Evolutionary conservation across 2,888 invertebrate species (phyloP), one percentile per base, ranked within the genome.

Genomic region (Aporophyla lueneburgensis): DNA sequence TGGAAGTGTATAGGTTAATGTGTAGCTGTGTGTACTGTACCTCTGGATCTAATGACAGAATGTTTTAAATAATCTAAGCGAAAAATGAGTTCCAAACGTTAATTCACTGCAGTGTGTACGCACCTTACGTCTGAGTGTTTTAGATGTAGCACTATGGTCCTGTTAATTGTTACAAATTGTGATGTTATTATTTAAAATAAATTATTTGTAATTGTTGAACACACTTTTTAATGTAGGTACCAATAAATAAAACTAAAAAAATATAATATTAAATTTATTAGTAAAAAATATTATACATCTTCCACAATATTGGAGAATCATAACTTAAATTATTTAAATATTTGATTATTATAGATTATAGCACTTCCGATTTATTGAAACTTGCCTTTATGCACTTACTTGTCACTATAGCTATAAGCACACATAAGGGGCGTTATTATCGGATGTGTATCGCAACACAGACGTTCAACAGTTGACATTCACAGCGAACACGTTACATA

Each of bases 281-380:
- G 96, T 96, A 96, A 96, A 96, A 96, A 96, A 96, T 96, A 96
- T 96, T 95, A 96, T 96, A 96, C 96, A 96, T 96, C 96, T 96
- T 96, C 96, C 96, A 96, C 96, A 96, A 96, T 96, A 96, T 96
- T 95, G 96, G 96, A 96, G 96, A 96, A 96, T 96, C 93, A 95
- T 96, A 96, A 96, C 96, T 96, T 96, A 96, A 92, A 96, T 94
- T 95, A 96, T 95, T 96, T 95, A 95, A 96, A 96, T 96, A 96
- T 88, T 88, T 88, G 89, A 88, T 88, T 88, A 88, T 95, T 91
- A 95, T 94, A 96, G 95, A 95, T 95, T 96, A 95, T 94, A 96
- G 96, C 96, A 96, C 95, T 95, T 96, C 94, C 92, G 92, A 93
- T 95, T 94, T 91, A 92, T 93, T 93, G 92, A 89, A 92, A 94